These are phyloP conservation scores for Zaprionus vittiger DNA, from an alignment of 1,140 invertebrate species.

Conservation along the genomic window DNA sequence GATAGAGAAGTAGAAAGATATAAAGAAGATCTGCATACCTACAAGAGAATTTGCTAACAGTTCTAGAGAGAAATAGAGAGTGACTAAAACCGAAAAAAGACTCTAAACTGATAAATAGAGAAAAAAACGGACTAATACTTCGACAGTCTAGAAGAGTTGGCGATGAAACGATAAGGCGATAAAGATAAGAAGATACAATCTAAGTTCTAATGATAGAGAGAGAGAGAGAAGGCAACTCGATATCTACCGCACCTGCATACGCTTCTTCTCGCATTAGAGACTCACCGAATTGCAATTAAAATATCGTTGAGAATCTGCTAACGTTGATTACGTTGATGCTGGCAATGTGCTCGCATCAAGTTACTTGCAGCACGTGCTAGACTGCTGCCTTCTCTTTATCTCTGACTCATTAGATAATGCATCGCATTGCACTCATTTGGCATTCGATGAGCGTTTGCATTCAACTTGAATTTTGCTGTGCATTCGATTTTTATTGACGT, in stretches of 20 bases:
- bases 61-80: no score
- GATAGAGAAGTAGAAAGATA: no score
- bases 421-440: conserved; percentile 75
- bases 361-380: not conserved
- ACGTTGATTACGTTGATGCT: conserved; percentile 23
- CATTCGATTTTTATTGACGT: conserved; percentile 77
- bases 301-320: conserved; percentile 8
- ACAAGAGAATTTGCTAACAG: no score
- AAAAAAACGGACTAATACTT: no score
- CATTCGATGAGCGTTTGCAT: conserved; percentile 72
- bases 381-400: not conserved
- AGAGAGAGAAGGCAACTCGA: not conserved
- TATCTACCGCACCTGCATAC: not conserved
- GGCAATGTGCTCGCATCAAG: not conserved
- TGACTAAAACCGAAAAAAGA: no score
- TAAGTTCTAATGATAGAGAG: not conserved
- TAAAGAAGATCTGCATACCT: no score
- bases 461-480: conserved; percentile 74
- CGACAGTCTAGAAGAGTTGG: no score
- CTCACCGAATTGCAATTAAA: not conserved
- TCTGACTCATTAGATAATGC: conserved; percentile 46
- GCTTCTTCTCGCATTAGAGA: not conserved
- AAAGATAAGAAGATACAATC: no score
- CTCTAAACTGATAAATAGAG: no score
- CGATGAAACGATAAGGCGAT: no score